Conservation (phyloP, 2,113 vertebrate species). For the Gadus chalcogrammus region DNA sequence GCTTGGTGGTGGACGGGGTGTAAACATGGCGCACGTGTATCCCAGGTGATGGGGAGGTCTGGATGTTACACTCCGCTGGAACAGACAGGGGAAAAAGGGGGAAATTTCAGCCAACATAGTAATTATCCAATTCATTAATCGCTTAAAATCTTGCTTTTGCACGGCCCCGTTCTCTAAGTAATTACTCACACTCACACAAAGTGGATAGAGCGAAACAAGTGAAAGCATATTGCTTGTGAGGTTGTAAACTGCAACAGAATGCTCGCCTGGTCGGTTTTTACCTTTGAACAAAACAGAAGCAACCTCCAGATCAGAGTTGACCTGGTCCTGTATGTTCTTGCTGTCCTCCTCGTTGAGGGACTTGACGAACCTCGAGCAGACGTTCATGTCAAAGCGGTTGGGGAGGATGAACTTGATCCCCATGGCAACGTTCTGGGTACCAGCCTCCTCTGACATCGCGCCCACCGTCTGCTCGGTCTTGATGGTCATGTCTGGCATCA, state of each 20-base stretch:
- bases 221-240: no score
- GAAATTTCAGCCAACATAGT: no score
- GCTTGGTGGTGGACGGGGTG: constrained; percentile 96
- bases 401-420: constrained; percentile 97
- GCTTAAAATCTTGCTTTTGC: no score
- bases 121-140: no score
- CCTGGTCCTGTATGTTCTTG: constrained; percentile 99
- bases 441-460: constrained; percentile 45
- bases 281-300: constrained; percentile 98
- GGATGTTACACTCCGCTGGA: constrained; percentile 95
- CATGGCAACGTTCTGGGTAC: constrained; percentile 86
- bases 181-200: no score
- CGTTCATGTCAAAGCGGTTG: constrained; percentile 98
- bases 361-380: constrained; percentile 97
- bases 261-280: constrained; percentile 37
- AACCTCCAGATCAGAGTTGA: constrained; percentile 98
- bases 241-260: no score
- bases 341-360: constrained; percentile 98
- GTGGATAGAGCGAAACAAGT: no score
- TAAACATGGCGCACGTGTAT: constrained; percentile 98
- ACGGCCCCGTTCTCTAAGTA: no score
- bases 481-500: constrained; percentile 81
- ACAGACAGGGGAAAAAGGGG: constrained; percentile 6
- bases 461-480: constrained; percentile 87
- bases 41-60: constrained; percentile 91